phyloP scores from a whole-genome alignment of 1,140 invertebrate species.

The Heliconius himera region DNA sequence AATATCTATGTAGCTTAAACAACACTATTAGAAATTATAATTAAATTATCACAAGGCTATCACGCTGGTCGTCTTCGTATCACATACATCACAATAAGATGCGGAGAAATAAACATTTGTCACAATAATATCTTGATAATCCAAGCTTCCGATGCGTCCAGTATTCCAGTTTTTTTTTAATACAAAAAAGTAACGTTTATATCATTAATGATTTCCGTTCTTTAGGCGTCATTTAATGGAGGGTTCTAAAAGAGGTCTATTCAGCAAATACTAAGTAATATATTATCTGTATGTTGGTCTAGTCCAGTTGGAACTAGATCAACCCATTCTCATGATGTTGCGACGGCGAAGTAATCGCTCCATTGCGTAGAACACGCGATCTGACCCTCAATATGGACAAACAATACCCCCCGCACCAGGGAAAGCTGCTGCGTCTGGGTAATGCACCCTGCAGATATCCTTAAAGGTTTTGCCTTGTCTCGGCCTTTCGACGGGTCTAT shows the following conservation, averaged over 20 bases:
- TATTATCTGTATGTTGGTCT: constrained; percentile 19
- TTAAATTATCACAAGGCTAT: constrained; percentile 73
- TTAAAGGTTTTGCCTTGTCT: constrained; percentile 71
- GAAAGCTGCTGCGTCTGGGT: constrained; percentile 63
- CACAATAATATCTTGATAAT: constrained; percentile 35
- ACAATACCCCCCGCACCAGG: constrained; percentile 69
- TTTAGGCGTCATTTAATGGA: neutral
- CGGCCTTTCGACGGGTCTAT: constrained; percentile 48
- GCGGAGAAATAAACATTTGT: constrained; percentile 37
- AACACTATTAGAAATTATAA: constrained; percentile 46
- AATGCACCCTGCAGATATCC: constrained; percentile 76
- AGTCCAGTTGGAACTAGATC: constrained; percentile 43
- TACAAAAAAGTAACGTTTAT: neutral
- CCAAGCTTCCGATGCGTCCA: constrained; percentile 19
- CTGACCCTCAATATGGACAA: constrained; percentile 77
- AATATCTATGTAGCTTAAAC: constrained; percentile 41
- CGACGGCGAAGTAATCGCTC: constrained; percentile 72
- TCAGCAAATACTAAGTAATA: constrained; percentile 22
- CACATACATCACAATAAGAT: constrained; percentile 44
- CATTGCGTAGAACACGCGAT: constrained; percentile 80
- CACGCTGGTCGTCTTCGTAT: constrained; percentile 45
- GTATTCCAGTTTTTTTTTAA: constrained; percentile 12
- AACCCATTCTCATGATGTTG: constrained; percentile 78
- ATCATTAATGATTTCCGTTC: neutral
- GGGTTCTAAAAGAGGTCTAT: neutral